Conservation (phyloP, 1,140 invertebrate genomes). For the Cherax quadricarinatus region DNA sequence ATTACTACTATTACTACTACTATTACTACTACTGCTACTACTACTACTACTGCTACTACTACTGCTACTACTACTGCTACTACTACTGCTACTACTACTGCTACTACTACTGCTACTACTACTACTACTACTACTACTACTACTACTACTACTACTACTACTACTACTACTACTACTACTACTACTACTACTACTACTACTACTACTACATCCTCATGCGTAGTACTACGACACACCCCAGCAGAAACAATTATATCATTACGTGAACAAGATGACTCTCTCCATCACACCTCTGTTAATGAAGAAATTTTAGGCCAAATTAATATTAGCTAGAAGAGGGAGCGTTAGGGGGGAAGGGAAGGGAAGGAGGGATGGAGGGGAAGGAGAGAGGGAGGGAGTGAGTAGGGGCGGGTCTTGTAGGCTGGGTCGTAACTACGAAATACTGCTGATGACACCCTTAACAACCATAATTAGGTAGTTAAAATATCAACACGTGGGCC, state of each 20-base stretch:
- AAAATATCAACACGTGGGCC: constrained; percentile 24
- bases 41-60: background rate
- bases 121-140: background rate
- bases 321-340: constrained; percentile 33
- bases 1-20: background rate
- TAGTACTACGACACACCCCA: constrained; percentile 28
- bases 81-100: constrained; percentile 3
- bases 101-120: constrained; percentile 1
- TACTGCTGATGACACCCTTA: constrained; percentile 22
- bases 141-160: constrained; percentile 28
- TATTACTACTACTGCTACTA: no score
- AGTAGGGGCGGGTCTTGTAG: background rate
- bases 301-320: constrained; percentile 45
- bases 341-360: background rate
- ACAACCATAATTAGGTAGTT: constrained; percentile 23
- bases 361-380: background rate
- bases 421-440: constrained; percentile 27
- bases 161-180: constrained; percentile 23
- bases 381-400: no score
- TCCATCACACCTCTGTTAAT: constrained; percentile 26
- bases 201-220: background rate
- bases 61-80: background rate
- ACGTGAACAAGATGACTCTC: constrained; percentile 9
- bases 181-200: constrained; percentile 38
- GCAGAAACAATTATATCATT: constrained; percentile 24